Percentiles rank a stretch among this genome's conserved stretches.
phyloP scores from a whole-genome alignment of 2,113 vertebrate species.

The Scytalopus superciliaris region DNA sequence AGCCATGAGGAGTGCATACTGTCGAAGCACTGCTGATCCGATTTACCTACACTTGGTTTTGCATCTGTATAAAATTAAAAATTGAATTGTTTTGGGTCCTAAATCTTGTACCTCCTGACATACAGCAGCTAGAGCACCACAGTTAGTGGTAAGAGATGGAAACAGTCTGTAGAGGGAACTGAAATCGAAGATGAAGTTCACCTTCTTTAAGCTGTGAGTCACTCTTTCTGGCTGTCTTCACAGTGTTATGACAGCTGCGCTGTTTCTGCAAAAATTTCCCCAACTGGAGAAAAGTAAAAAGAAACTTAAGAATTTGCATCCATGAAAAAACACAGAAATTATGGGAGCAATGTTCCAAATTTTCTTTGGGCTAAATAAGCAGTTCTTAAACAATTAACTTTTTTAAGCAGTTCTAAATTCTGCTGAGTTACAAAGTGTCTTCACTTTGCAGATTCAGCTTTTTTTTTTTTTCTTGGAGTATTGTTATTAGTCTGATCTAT shows the following conservation, averaged over 20 bases:
- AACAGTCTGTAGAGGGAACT: neutral
- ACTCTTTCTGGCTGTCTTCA: slow-evolving; percentile 23
- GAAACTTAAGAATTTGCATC: neutral
- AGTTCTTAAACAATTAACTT: slow-evolving; percentile 33
- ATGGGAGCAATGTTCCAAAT: neutral
- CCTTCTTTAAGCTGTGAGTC: slow-evolving; percentile 30
- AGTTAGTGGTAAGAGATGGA: neutral
- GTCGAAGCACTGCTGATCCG: neutral
- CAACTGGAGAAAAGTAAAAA: slow-evolving; percentile 2
- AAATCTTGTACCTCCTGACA: neutral
- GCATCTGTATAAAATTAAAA: neutral
- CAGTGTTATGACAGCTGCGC: slow-evolving; percentile 37
- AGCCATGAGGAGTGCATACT: neutral
- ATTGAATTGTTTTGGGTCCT: neutral
- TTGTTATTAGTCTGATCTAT: neutral
- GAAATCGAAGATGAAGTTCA: slow-evolving; percentile 14
- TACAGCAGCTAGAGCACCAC: neutral
- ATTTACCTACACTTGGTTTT: neutral
- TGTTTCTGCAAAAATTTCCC: neutral
- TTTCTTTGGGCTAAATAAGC: neutral
- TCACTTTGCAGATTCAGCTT: neutral
- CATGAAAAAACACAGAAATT: neutral
- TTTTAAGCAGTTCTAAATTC: neutral
- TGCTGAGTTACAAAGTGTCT: slow-evolving; percentile 3
- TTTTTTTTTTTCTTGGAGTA: neutral